Percentiles rank a stretch among this genome's conserved stretches.
These are phyloP conservation scores for Conistra vaccinii DNA, from an alignment of 2,888 invertebrate genomes.

Conservation along the genomic window DNA sequence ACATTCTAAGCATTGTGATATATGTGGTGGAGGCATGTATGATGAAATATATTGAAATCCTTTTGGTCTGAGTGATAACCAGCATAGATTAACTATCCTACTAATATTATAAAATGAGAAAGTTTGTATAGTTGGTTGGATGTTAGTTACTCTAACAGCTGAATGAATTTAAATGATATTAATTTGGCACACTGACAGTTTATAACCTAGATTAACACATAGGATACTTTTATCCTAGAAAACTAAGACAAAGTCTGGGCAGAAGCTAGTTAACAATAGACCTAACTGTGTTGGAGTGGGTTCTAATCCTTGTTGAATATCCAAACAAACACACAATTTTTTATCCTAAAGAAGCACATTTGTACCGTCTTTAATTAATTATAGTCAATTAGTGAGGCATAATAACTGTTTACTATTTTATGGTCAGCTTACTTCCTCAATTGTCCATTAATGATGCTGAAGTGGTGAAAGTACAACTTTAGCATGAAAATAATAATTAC, in stretches of 20 bases:
- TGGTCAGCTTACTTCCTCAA: constrained; percentile 40
- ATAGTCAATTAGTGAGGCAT: constrained; percentile 18
- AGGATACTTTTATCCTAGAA: neutral
- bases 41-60: neutral
- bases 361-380: constrained; percentile 4
- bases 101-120: neutral
- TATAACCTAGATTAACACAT: neutral
- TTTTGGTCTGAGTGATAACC: neutral
- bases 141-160: neutral
- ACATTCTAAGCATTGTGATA: neutral
- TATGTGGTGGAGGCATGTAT: neutral
- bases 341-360: constrained; percentile 5
- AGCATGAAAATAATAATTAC: constrained; percentile 46
- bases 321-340: neutral
- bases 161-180: neutral
- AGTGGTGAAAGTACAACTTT: constrained; percentile 56
- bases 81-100: neutral
- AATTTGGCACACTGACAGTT: neutral
- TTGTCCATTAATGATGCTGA: constrained; percentile 25
- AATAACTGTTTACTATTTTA: constrained; percentile 16
- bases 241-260: neutral
- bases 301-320: neutral
- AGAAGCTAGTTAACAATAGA: neutral
- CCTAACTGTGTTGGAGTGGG: neutral
- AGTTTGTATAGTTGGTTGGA: neutral